Percentiles rank a stretch among this genome's conserved stretches.
Conservation (phyloP, 2,888 invertebrate genomes). For the Lordiphosa fenestrarum region DNA sequence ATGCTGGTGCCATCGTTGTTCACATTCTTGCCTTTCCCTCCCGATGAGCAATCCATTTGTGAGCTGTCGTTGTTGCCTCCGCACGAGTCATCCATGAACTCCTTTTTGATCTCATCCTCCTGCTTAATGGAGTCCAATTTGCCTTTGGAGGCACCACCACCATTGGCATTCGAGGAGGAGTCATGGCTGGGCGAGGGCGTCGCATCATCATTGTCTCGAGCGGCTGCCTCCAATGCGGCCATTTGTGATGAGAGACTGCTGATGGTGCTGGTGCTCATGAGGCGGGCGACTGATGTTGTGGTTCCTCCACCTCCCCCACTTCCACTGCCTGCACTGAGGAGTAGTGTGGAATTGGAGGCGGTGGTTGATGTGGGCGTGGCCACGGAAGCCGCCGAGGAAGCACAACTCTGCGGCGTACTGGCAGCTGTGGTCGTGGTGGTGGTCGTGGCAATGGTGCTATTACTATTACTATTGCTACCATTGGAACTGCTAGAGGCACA, state of each 20-base stretch:
- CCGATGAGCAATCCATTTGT: constrained; percentile 78
- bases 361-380: constrained; percentile 58
- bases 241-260: constrained; percentile 85
- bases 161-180: constrained; percentile 52
- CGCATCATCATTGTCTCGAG: constrained; percentile 85
- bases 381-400: constrained; percentile 38
- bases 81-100: constrained; percentile 82
- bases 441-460: constrained; percentile 66
- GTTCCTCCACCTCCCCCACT: constrained; percentile 14
- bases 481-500: constrained; percentile 57
- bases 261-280: constrained; percentile 78
- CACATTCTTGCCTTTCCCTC: constrained; percentile 83
- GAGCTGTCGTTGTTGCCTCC: constrained; percentile 78
- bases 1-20: constrained; percentile 83
- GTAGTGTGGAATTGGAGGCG: constrained; percentile 45
- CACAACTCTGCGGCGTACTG: constrained; percentile 53
- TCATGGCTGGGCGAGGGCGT: constrained; percentile 82
- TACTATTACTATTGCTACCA: constrained; percentile 48
- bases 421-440: constrained; percentile 58
- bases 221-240: constrained; percentile 87
- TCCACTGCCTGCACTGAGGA: constrained; percentile 32
- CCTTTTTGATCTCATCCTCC: constrained; percentile 85
- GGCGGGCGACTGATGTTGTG: constrained; percentile 32
- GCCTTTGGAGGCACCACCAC: constrained; percentile 81
- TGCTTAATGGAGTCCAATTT: constrained; percentile 85